These are phyloP conservation scores for Arenaria interpres DNA, from an alignment of 2,113 vertebrate species.

Conservation along the genomic window DNA sequence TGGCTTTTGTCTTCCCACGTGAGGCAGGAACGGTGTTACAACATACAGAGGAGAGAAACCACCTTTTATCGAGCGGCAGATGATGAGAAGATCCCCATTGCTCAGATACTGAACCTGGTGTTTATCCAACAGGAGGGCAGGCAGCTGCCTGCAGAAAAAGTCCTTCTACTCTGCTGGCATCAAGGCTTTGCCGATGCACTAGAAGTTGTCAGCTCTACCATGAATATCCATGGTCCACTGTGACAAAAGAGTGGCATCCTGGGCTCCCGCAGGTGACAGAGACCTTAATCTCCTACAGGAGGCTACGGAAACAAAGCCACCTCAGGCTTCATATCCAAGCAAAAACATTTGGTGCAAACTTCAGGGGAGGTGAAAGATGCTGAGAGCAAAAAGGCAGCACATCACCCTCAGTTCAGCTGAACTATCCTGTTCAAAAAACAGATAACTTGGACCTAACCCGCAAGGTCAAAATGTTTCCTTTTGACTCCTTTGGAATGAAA, in stretches of 20 bases:
- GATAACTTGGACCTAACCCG: neutral
- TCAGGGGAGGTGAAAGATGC: neutral
- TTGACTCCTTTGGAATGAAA: neutral
- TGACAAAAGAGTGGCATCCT: neutral
- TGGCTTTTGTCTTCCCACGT: neutral
- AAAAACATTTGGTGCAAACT: neutral
- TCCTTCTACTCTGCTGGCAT: neutral
- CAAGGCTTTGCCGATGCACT: rapidly evolving
- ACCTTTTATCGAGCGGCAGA: rapidly evolving
- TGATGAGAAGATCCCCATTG: neutral
- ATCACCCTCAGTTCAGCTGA: neutral
- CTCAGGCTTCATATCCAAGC: neutral
- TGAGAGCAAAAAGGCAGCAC: neutral
- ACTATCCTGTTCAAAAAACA: neutral
- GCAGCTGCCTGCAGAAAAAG: neutral
- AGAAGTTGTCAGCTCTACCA: neutral
- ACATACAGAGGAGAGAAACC: neutral
- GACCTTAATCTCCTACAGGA: neutral
- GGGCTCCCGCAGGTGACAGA: neutral
- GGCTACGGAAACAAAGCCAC: neutral
- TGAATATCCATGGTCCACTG: neutral
- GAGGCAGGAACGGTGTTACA: neutral
- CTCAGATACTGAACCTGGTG: neutral
- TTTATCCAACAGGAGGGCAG: neutral
- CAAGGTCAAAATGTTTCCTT: neutral